A percentile compares a stretch with the other conserved stretches of the same genome.
These are phyloP conservation scores for Gobius niger DNA, from an alignment of 2,113 vertebrate genomes.

Conservation along the genomic window DNA sequence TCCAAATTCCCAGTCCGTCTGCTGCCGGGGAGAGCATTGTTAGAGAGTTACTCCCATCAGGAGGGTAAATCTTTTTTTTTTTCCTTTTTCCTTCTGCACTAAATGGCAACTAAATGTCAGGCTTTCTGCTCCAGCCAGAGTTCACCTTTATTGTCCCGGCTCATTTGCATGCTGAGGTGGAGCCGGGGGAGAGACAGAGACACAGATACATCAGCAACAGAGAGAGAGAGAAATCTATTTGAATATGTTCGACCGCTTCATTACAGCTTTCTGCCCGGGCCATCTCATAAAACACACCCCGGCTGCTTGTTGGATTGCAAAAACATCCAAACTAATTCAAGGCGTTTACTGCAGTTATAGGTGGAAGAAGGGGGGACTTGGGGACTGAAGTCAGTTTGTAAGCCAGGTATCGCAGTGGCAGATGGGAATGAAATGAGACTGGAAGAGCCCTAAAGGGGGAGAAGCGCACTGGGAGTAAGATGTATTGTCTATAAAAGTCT, in stretches of 20 bases:
- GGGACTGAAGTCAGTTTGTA: too few species aligned
- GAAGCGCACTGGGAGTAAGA: constrained; percentile 22
- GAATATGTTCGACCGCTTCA: constrained; percentile 50
- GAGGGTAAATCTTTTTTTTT: constrained; percentile 61
- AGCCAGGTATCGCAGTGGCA: constrained; percentile 40
- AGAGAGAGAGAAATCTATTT: constrained; percentile 48
- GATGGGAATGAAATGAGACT: constrained; percentile 51
- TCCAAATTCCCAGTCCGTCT: constrained; percentile 34
- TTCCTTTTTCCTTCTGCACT: constrained; percentile 41
- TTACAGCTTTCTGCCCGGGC: constrained; percentile 47
- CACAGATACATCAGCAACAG: constrained; percentile 40
- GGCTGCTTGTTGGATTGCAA: constrained; percentile 48
- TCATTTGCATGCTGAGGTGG: constrained; percentile 69
- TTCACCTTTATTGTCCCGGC: constrained; percentile 70
- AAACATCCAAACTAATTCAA: constrained; percentile 51
- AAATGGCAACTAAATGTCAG: constrained; percentile 80
- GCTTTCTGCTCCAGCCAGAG: constrained; percentile 66
- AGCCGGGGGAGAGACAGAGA: constrained; percentile 22
- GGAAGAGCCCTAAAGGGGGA: constrained; percentile 33
- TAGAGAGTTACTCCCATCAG: constrained; percentile 56
- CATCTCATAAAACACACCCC: constrained; percentile 59
- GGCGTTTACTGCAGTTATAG: constrained; percentile 38
- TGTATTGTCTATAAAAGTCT: constrained; percentile 44
- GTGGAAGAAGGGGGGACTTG: too few species aligned
- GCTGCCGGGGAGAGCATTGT: constrained; percentile 40